Percentiles rank a stretch among this genome's conserved stretches.
Evolutionary conservation across 2,113 vertebrate genomes (phyloP).

Genomic region (Melierax canorus): DNA sequence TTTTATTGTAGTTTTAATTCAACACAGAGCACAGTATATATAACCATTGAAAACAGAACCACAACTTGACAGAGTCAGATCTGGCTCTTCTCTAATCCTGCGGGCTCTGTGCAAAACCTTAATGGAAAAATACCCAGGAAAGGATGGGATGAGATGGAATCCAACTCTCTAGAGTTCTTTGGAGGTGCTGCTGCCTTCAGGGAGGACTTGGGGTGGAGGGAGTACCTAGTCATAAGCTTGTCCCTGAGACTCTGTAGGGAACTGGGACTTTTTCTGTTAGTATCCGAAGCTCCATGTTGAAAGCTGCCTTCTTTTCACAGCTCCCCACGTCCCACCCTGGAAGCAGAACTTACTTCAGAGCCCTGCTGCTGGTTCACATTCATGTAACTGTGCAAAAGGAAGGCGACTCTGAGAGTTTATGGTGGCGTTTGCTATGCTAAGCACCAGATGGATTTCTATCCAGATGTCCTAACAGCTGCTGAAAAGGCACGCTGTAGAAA

Average conservation of each 20-base stretch:
- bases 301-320: neutral
- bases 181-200: neutral
- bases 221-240: neutral
- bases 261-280: neutral
- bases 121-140: constrained; percentile 12
- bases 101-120: neutral
- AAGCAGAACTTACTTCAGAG: neutral
- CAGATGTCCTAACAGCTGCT: constrained; percentile 37
- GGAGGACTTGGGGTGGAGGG: neutral
- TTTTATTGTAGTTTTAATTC: constrained; percentile 53
- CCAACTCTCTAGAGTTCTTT: neutral
- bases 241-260: neutral
- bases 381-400: neutral
- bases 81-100: neutral
- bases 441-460: constrained; percentile 5
- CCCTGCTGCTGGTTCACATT: neutral
- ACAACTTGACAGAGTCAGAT: neutral
- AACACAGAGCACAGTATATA: constrained; percentile 39
- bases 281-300: neutral
- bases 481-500: neutral
- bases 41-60: constrained; percentile 32
- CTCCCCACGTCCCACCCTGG: neutral
- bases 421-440: neutral
- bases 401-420: neutral
- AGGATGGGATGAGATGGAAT: neutral